phyloP scores from a whole-genome alignment of 2,113 vertebrate genomes.

The Grus americana region DNA sequence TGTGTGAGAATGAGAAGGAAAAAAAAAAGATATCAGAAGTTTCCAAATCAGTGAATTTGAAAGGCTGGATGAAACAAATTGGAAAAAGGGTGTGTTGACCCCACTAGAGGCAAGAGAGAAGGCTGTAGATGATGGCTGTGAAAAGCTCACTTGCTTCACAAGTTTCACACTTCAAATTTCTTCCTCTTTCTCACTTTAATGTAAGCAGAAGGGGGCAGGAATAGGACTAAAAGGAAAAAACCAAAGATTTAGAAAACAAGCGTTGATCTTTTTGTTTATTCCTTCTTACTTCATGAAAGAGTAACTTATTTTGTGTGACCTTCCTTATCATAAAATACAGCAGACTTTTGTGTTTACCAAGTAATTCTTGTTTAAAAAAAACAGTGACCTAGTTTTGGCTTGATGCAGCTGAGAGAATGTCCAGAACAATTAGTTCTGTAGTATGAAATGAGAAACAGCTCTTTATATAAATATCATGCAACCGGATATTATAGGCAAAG shows the following conservation, averaged over 20 bases:
- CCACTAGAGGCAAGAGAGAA: background rate
- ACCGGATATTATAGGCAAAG: background rate
- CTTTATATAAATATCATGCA: background rate
- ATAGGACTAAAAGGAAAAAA: background rate
- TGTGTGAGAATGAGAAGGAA: background rate
- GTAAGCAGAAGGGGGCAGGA: background rate
- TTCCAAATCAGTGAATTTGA: background rate
- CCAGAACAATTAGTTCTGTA: background rate
- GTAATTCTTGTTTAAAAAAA: background rate
- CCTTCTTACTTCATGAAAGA: background rate
- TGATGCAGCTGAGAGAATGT: background rate
- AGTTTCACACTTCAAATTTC: background rate
- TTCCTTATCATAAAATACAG: background rate
- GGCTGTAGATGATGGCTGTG: background rate
- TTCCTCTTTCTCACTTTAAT: background rate
- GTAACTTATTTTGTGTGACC: background rate
- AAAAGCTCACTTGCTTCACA: background rate
- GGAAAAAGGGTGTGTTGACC: background rate
- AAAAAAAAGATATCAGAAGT: background rate
- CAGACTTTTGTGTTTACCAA: background rate
- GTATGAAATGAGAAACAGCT: background rate
- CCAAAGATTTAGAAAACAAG: background rate
- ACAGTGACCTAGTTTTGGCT: background rate
- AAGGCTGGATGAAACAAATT: background rate
- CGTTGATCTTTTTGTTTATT: background rate